phyloP scores from a whole-genome alignment of 2,113 vertebrate genomes.

The human (Homo sapiens) region GRCh38 chr3:158740001-158740500 shows the following conservation, averaged over 20 bases:
- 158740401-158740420: not conserved
- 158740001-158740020: not conserved
- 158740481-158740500: not conserved
- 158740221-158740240: not conserved
- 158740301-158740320: not conserved
- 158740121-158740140: not conserved
- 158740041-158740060: not conserved
- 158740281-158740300: not conserved
- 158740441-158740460: not conserved
- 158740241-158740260: too few species aligned
- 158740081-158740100: not conserved
- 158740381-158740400: not conserved
- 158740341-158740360: not conserved
- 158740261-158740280: not conserved
- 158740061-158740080: not conserved
- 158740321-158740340: not conserved
- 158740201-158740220: too few species aligned
- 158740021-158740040: too few species aligned
- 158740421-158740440: not conserved
- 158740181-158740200: not conserved
- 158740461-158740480: not conserved
- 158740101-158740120: not conserved
- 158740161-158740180: not conserved
- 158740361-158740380: not conserved
- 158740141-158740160: not conserved